Evolutionary conservation across 2,888 invertebrate species (phyloP).

Genomic region (Cordilura impudica): DNA sequence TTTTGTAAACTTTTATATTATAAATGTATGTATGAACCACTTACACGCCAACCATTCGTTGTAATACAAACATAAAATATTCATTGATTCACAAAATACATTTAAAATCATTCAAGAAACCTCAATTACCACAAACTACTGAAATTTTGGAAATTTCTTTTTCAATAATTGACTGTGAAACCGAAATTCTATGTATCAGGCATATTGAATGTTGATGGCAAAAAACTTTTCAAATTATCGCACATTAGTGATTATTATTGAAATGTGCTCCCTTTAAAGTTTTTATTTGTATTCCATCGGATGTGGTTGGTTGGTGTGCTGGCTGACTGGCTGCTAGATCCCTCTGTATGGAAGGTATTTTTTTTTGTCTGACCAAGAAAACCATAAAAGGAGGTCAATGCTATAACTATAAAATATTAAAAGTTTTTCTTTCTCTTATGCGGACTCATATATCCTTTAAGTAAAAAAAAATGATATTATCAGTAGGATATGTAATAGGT

Average conservation of each 20-base stretch:
- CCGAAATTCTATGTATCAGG: too few species aligned
- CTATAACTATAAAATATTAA: conserved; percentile 5
- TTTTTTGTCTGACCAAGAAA: conserved; percentile 32
- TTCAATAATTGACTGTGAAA: neutral
- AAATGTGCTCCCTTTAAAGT: neutral
- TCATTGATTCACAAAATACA: too few species aligned
- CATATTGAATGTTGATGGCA: neutral
- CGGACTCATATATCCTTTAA: too few species aligned
- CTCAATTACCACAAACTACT: neutral
- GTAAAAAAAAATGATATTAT: neutral
- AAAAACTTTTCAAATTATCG: neutral
- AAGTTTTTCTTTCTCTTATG: neutral
- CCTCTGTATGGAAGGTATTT: neutral
- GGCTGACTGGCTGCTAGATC: neutral
- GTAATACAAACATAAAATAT: too few species aligned
- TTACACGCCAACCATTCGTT: too few species aligned
- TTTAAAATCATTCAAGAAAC: too few species aligned
- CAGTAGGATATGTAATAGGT: neutral
- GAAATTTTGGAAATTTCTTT: neutral
- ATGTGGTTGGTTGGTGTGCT: conserved; percentile 3
- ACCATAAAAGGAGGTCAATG: conserved; percentile 34
- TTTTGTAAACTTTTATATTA: too few species aligned
- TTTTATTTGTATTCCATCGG: neutral
- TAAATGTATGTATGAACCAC: too few species aligned
- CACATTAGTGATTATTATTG: neutral